phyloP scores from a whole-genome alignment of 2,888 invertebrate genomes.

The Parnassius glacialis region DNA sequence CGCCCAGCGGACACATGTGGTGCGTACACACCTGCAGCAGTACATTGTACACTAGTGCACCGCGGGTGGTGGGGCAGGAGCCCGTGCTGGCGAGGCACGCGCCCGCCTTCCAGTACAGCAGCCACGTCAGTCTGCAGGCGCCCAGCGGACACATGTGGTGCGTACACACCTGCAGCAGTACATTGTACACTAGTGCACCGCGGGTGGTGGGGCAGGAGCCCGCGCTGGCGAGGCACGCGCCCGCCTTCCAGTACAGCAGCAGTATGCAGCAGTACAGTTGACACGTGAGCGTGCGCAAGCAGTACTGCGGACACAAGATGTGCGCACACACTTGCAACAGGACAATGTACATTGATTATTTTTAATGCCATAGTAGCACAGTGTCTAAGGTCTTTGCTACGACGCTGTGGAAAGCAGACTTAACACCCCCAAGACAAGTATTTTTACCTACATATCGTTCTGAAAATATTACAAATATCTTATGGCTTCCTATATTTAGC shows the following conservation, averaged over 20 bases:
- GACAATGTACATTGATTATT: too few species aligned
- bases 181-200: background rate
- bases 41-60: constrained; percentile 94
- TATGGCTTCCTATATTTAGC: too few species aligned
- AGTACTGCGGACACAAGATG: background rate
- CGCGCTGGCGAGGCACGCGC: constrained; percentile 91
- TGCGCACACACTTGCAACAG: constrained; percentile 69
- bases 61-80: constrained; percentile 99
- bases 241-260: too few species aligned
- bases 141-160: constrained; percentile 99
- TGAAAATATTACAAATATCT: too few species aligned
- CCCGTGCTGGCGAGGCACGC: constrained; percentile 92
- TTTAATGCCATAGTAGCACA: too few species aligned
- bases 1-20: constrained; percentile 1
- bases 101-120: too few species aligned
- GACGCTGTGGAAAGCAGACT: too few species aligned
- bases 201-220: constrained; percentile 97
- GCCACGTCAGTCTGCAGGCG: constrained; percentile 97
- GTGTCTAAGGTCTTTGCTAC: too few species aligned
- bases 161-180: constrained; percentile 35
- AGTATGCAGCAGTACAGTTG: background rate
- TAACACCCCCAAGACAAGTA: too few species aligned
- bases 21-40: constrained; percentile 70
- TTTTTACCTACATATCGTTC: too few species aligned
- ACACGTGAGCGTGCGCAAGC: background rate